phyloP scores from a whole-genome alignment of 2,113 vertebrate genomes.

The Piaya cayana region DNA sequence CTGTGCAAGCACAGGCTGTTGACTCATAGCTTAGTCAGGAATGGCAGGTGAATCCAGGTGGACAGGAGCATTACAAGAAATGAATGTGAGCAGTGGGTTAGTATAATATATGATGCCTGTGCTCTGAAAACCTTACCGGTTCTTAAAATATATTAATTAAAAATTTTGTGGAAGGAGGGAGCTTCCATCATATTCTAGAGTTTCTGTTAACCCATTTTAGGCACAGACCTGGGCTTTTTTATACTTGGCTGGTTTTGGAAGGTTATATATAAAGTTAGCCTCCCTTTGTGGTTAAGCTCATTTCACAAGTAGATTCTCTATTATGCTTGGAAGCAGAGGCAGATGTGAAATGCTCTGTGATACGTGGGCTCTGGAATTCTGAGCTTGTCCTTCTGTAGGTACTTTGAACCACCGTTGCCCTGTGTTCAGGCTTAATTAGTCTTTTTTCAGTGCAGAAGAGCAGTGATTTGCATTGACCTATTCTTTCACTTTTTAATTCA shows the following conservation, averaged over 20 bases:
- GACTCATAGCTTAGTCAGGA: not conserved
- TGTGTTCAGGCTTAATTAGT: not conserved
- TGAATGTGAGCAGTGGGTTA: not conserved
- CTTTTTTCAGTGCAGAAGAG: not conserved
- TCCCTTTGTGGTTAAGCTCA: not conserved
- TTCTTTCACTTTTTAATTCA: not conserved
- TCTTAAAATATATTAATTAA: not conserved
- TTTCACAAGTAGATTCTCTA: not conserved
- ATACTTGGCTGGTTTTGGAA: not conserved
- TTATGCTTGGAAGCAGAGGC: not conserved
- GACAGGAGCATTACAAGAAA: not conserved
- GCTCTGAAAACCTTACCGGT: not conserved
- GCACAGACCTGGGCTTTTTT: not conserved
- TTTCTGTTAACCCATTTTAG: not conserved
- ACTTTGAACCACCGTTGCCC: not conserved
- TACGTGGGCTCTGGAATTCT: not conserved
- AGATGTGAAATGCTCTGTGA: not conserved
- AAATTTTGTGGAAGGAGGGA: not conserved
- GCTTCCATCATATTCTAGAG: not conserved
- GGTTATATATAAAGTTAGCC: not conserved
- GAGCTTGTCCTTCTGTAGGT: not conserved
- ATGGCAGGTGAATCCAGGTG: not conserved
- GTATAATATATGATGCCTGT: not conserved
- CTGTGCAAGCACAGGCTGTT: not conserved
- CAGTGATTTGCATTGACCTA: not conserved